phyloP scores from a whole-genome alignment of 2,888 invertebrate species.

The Diarsia dahlii region DNA sequence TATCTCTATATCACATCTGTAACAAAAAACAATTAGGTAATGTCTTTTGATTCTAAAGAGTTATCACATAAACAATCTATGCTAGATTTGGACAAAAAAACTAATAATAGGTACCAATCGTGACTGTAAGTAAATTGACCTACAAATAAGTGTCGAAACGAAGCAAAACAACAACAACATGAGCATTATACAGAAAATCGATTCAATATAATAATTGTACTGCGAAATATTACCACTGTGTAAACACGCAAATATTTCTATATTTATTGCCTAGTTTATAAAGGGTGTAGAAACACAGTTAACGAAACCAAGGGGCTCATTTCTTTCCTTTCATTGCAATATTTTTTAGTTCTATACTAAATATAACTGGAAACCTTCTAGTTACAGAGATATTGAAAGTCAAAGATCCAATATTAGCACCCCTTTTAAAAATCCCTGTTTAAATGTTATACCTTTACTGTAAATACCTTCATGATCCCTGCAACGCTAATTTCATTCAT shows the following conservation, averaged over 20 bases:
- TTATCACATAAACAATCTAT: no score
- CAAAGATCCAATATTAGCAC: no score
- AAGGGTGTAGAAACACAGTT: no score
- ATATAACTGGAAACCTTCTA: no score
- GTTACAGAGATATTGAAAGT: no score
- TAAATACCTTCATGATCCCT: no score
- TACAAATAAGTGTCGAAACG: slow-evolving; percentile 45
- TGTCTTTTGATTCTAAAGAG: slow-evolving; percentile 5
- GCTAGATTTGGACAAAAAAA: slow-evolving; percentile 9
- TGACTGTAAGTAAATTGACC: slow-evolving; percentile 40
- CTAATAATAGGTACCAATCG: slow-evolving; percentile 19
- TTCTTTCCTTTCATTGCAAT: no score
- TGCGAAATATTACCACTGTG: slow-evolving; percentile 32
- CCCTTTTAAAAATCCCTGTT: no score
- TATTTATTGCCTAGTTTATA: slow-evolving; percentile 4
- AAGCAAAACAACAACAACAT: slow-evolving; percentile 13
- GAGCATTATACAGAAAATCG: slow-evolving; percentile 47
- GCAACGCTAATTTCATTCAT: no score
- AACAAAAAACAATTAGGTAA: slow-evolving; percentile 14
- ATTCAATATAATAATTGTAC: slow-evolving; percentile 37
- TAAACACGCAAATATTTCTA: slow-evolving; percentile 23
- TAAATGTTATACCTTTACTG: no score
- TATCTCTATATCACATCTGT: slow-evolving; percentile 15
- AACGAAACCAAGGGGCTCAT: no score
- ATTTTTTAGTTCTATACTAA: no score